phyloP scores from a whole-genome alignment of 2,888 invertebrate genomes.

The Drosophila paranaensis region DNA sequence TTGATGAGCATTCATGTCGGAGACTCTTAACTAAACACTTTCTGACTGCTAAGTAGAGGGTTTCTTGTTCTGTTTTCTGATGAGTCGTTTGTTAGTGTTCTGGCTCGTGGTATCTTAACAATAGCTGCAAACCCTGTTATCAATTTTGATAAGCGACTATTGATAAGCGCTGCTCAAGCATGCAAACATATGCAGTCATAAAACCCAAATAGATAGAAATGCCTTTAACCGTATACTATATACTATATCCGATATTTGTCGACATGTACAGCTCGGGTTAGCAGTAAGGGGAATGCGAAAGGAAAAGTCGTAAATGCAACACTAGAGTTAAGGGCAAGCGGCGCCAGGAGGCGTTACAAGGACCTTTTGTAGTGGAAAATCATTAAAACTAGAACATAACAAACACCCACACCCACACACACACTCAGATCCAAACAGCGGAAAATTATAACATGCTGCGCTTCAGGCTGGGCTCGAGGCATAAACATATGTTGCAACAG shows the following conservation, averaged over 20 bases:
- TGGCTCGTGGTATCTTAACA: slow-evolving; percentile 26
- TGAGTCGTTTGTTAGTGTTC: not conserved
- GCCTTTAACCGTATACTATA: not conserved
- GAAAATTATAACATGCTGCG: slow-evolving; percentile 58
- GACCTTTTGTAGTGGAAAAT: slow-evolving; percentile 71
- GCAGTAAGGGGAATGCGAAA: slow-evolving; percentile 13
- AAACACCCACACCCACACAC: slow-evolving; percentile 30
- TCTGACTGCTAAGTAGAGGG: not conserved
- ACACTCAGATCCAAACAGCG: slow-evolving; percentile 29
- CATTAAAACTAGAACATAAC: slow-evolving; percentile 75
- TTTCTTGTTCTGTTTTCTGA: not conserved
- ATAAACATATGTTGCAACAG: slow-evolving; percentile 61
- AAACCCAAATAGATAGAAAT: slow-evolving; percentile 1
- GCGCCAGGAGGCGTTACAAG: slow-evolving; percentile 74
- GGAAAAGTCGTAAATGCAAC: slow-evolving; percentile 27
- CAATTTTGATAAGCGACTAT: slow-evolving; percentile 47
- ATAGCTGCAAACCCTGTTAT: slow-evolving; percentile 46
- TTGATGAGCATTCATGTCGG: not conserved
- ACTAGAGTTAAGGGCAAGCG: slow-evolving; percentile 50
- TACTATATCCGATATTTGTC: not conserved
- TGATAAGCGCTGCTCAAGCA: slow-evolving; percentile 47
- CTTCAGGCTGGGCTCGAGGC: slow-evolving; percentile 48
- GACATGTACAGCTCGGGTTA: not conserved
- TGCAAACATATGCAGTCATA: slow-evolving; percentile 21
- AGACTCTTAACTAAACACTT: not conserved